These are phyloP conservation scores for Ceratina calcarata DNA, from an alignment of 1,140 invertebrate species.

Conservation along the genomic window DNA sequence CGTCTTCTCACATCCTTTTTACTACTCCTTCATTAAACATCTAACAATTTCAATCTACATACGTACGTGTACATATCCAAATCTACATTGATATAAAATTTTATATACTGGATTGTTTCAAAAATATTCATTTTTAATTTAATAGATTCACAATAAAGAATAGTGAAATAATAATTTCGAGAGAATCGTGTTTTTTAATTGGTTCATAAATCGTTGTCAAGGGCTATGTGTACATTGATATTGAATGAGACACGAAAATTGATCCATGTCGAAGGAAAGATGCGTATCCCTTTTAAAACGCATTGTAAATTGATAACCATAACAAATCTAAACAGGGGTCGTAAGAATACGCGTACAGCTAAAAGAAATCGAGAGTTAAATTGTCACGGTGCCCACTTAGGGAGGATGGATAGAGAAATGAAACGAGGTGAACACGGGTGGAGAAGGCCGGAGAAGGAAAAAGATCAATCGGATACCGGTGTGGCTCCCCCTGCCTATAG, in stretches of 20 bases:
- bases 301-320: constrained; percentile 15
- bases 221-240: neutral
- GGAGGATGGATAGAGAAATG: constrained; percentile 28
- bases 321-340: constrained; percentile 14
- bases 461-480: constrained; percentile 61
- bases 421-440: constrained; percentile 8
- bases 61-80: too few species aligned
- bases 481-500: constrained; percentile 51
- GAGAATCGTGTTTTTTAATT: too few species aligned
- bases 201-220: neutral
- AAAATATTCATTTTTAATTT: too few species aligned
- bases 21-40: neutral
- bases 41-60: neutral
- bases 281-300: neutral
- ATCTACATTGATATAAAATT: too few species aligned
- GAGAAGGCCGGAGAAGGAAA: constrained; percentile 13
- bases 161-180: too few species aligned
- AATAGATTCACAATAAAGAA: too few species aligned
- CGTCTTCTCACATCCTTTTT: constrained; percentile 9
- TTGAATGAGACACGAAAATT: neutral
- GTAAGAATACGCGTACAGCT: constrained; percentile 8
- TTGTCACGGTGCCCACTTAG: constrained; percentile 59
- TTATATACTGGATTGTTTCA: too few species aligned
- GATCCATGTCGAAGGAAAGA: neutral
- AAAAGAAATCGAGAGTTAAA: constrained; percentile 61